Base-by-base conservation (phyloP, 1,140 invertebrate species). In the Lepidurus packardi region DNA sequence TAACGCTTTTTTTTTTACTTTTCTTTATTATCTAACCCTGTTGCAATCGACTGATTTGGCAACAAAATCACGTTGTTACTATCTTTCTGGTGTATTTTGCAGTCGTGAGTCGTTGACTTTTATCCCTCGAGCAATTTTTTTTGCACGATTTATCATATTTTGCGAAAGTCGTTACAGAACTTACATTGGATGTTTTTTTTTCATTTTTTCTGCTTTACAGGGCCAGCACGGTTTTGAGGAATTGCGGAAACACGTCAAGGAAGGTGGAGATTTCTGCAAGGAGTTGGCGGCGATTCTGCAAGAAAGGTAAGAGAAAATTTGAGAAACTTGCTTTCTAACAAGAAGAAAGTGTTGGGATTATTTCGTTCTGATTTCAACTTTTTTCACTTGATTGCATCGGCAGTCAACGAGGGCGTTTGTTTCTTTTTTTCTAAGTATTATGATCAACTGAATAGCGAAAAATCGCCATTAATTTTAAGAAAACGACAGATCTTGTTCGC, bases 151-250 rank as follows among this genome's bases (percentile, higher is more conserved):
- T 34, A 3, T 3, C 34, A 4, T 34, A 34, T 34, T 34, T 34
- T 4, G 34, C 34, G 34, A 34, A 34, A 34, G 34, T 34, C 34
- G 34, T 34, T 34, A 34, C 34, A 34, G 34, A 4, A 34, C 34
- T 34, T 34, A 34, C 34, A 3, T 34, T 34, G 2, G 34, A 34
- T 44, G 9, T 47, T 75, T 79, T 16, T n/a, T 42, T 77, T 34
- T 16, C 8, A 78, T 79, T 16, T 3, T 43, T 45, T 45, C 81
- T 79, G 74, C 82, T 73, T 88, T 88, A 41, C 87, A 97, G 94
- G 94, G 90, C 80, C 92, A 94, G 85, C 93, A 94, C 85, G 94
- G 94, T 13, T 98, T 97, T 85, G 94, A 97, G 83, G 95, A 97
- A 84, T 87, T 98, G 42, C 89, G 94, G 78, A 90, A 92, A 80